These are phyloP conservation scores for Platichthys stellatus DNA, from an alignment of 2,113 vertebrate species.

Conservation along the genomic window DNA sequence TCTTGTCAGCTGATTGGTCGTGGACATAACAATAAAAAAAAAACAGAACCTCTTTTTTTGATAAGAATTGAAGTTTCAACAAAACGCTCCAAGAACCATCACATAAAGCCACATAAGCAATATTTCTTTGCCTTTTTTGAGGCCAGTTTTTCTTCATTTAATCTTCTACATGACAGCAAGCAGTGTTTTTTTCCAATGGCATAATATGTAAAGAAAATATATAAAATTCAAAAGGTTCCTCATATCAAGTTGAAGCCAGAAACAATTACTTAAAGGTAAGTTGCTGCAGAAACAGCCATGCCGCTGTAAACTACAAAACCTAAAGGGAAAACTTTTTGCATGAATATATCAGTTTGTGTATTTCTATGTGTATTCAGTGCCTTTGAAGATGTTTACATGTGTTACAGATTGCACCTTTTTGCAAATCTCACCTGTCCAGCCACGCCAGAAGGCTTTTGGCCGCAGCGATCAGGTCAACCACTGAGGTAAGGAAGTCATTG, in stretches of 20 bases:
- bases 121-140: background rate
- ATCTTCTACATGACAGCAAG: background rate
- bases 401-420: constrained; percentile 33
- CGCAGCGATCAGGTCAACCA: constrained; percentile 96
- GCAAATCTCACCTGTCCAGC: constrained; percentile 91
- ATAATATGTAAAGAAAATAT: no score
- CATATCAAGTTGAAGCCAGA: no score
- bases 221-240: no score
- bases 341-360: background rate
- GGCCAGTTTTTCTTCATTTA: constrained; percentile 3
- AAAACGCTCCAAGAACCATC: background rate
- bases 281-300: background rate
- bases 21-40: constrained; percentile 47
- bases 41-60: constrained; percentile 21
- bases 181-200: no score
- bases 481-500: constrained; percentile 96
- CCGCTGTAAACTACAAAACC: background rate
- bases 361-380: background rate
- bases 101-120: background rate
- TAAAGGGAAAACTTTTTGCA: background rate
- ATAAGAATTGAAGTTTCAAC: background rate
- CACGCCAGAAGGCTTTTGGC: constrained; percentile 95
- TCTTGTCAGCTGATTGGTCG: constrained; percentile 64
- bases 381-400: background rate
- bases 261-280: background rate